phyloP scores from a whole-genome alignment of 1,140 invertebrate species.

The Marisa cornuarietis region DNA sequence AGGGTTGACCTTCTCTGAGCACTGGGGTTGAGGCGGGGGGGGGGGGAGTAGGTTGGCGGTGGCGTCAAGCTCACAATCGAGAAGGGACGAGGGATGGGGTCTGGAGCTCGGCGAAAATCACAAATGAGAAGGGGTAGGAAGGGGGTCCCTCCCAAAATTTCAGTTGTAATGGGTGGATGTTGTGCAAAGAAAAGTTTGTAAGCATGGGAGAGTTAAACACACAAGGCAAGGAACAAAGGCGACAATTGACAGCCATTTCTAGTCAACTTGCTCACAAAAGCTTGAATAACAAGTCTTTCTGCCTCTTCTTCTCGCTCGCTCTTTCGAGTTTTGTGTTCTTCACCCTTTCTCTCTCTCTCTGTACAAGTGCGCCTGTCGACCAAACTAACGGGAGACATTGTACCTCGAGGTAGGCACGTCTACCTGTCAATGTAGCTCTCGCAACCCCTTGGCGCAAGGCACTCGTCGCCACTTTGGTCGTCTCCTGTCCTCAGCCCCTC shows the following conservation, averaged over 20 bases:
- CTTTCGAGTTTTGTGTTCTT: neutral
- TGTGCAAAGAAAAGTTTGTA: neutral
- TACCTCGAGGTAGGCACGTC: too few species aligned
- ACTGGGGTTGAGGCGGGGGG: neutral
- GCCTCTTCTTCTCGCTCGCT: neutral
- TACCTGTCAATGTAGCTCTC: too few species aligned
- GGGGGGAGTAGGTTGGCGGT: neutral
- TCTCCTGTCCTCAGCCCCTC: too few species aligned
- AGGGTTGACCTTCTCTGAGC: neutral
- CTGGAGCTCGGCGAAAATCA: too few species aligned
- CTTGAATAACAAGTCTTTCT: constrained; percentile 12
- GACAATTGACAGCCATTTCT: constrained; percentile 5
- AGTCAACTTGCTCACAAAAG: constrained; percentile 11
- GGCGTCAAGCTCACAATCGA: too few species aligned
- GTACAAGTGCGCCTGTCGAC: too few species aligned
- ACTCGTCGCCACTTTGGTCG: too few species aligned
- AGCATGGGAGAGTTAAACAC: constrained; percentile 7
- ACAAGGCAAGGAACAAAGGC: neutral
- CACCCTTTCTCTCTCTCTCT: neutral
- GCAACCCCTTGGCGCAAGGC: too few species aligned
- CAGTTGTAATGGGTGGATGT: neutral
- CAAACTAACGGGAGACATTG: too few species aligned
- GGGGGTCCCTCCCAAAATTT: neutral
- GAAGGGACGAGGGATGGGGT: too few species aligned
- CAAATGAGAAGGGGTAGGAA: neutral